Percentiles rank a stretch among this genome's conserved stretches.
Conservation (phyloP, 2,113 vertebrate genomes). For the Erythrolamprus reginae region DNA sequence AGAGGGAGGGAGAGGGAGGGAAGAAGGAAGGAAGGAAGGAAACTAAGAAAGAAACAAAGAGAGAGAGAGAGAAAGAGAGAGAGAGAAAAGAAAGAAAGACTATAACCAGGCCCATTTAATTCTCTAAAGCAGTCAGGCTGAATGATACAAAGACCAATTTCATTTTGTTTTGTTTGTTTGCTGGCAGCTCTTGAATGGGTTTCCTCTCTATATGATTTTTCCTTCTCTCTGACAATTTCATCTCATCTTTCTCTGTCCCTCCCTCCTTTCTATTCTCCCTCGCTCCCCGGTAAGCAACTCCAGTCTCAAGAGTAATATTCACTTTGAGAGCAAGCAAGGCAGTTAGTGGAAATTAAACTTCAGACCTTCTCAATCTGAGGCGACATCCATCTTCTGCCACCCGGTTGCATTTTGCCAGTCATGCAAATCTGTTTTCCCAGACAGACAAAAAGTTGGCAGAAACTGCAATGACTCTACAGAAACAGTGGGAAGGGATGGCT, state of each 20-base stretch:
- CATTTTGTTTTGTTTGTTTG: not conserved
- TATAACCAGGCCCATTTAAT: not conserved
- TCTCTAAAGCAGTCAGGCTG: conserved; percentile 10
- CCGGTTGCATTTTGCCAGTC: conserved; percentile 27
- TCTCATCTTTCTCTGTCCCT: not conserved
- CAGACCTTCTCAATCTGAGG: conserved; percentile 3
- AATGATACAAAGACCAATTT: not conserved
- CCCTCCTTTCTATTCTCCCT: not conserved
- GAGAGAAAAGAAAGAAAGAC: not conserved
- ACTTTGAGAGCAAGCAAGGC: conserved; percentile 8
- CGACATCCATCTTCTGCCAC: not conserved
- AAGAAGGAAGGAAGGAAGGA: rapidly evolving
- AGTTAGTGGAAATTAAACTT: conserved; percentile 30
- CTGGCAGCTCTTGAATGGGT: not conserved
- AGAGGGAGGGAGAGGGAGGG: too few relatives aligned
- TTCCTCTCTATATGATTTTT: not conserved
- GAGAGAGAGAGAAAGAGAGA: too few relatives aligned
- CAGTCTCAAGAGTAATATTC: conserved; percentile 20
- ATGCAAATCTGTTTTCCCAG: conserved; percentile 6
- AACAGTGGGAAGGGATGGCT: conserved; percentile 6
- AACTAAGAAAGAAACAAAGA: not conserved
- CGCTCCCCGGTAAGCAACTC: not conserved
- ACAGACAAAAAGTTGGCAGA: not conserved
- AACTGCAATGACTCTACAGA: not conserved
- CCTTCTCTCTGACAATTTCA: not conserved